phyloP scores from a whole-genome alignment of 2,888 invertebrate species.

The Gonocerus acuteangulatus region DNA sequence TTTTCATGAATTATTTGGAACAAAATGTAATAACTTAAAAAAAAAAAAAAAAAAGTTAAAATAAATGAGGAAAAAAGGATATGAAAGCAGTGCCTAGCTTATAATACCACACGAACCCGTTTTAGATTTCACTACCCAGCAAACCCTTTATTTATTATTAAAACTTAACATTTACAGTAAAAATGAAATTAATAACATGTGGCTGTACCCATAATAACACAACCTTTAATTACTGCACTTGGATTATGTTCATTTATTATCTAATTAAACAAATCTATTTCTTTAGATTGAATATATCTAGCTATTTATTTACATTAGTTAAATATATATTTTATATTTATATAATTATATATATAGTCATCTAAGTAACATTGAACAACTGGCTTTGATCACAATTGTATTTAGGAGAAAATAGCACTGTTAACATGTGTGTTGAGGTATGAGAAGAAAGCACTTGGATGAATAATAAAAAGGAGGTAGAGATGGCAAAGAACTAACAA shows the following conservation, averaged over 20 bases:
- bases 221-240: conserved; percentile 29
- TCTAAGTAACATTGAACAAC: conserved; percentile 22
- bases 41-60: conserved; percentile 5
- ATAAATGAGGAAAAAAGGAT: conserved; percentile 9
- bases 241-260: conserved; percentile 18
- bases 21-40: conserved; percentile 1
- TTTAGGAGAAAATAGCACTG: conserved; percentile 9
- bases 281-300: conserved; percentile 22
- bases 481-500: conserved; percentile 16
- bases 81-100: conserved; percentile 22
- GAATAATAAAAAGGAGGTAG: conserved; percentile 19
- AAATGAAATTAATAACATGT: conserved; percentile 25
- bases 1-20: not conserved
- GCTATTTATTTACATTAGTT: conserved; percentile 21
- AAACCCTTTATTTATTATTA: conserved; percentile 19
- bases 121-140: conserved; percentile 10
- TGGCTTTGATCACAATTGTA: conserved; percentile 20
- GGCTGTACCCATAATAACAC: conserved; percentile 36
- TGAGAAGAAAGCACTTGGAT: conserved; percentile 32
- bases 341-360: conserved; percentile 22
- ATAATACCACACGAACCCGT: conserved; percentile 25
- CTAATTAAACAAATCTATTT: conserved; percentile 15
- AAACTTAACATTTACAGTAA: conserved; percentile 24
- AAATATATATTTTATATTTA: conserved; percentile 21
- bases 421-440: conserved; percentile 29